Percentiles rank a stretch among this genome's conserved stretches.
phyloP scores from a whole-genome alignment of 2,113 vertebrate species.

The Anas platyrhynchos region DNA sequence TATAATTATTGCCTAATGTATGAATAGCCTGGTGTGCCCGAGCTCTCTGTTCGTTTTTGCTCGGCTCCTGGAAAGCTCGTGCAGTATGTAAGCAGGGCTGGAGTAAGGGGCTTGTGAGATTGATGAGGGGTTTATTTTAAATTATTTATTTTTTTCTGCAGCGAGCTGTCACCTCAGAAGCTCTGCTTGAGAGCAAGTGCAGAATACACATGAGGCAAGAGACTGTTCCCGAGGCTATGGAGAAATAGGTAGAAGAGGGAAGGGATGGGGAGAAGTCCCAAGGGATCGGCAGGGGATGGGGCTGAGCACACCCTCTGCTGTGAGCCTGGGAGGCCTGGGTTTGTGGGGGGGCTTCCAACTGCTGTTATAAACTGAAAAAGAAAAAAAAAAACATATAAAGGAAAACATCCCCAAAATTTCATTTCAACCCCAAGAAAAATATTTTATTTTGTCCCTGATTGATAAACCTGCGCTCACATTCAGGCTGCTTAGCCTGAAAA shows the following conservation, averaged over 20 bases:
- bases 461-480: not conserved
- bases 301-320: not conserved
- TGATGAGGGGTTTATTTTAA: not conserved
- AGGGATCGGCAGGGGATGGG: not conserved
- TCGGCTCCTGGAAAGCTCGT: not conserved
- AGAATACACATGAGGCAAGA: not conserved
- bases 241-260: not conserved
- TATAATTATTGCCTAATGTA: slow-evolving; percentile 67
- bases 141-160: not conserved
- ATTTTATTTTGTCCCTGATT: not conserved
- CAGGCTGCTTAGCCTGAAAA: not conserved
- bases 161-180: not conserved
- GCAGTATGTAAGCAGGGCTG: not conserved
- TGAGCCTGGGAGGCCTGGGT: not conserved
- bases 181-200: not conserved
- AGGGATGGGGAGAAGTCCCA: not conserved
- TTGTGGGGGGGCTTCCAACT: not conserved
- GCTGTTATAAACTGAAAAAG: not conserved
- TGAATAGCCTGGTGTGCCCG: slow-evolving; percentile 43
- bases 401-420: not conserved
- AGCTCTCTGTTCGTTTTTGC: slow-evolving; percentile 23
- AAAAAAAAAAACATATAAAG: too few species aligned
- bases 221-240: not conserved
- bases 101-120: not conserved
- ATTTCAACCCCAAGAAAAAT: not conserved